phyloP scores from a whole-genome alignment of 2,888 invertebrate species.

The Thymelicus lineola region DNA sequence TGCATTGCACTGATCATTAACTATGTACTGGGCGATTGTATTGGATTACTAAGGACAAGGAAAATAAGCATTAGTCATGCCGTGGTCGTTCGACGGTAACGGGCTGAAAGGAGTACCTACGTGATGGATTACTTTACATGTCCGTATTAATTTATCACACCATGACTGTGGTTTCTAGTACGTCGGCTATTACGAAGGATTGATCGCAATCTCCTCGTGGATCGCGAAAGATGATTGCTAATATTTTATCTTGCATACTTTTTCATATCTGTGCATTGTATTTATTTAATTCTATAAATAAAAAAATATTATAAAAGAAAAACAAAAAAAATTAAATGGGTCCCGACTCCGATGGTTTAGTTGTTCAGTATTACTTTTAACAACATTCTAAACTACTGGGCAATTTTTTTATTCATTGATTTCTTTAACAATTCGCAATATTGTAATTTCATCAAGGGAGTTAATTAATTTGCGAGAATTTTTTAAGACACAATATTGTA shows the following conservation, averaged over 20 bases:
- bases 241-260: slow-evolving; percentile 14
- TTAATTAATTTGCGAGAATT: no score
- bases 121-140: slow-evolving; percentile 35
- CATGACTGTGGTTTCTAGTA: slow-evolving; percentile 32
- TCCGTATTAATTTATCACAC: slow-evolving; percentile 26
- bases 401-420: no score
- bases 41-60: slow-evolving; percentile 32
- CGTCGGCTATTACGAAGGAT: slow-evolving; percentile 5
- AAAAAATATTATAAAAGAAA: no score
- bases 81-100: slow-evolving; percentile 37
- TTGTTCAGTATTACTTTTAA: no score
- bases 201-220: slow-evolving; percentile 8
- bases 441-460: no score
- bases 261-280: slow-evolving; percentile 4
- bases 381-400: no score
- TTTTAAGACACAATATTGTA: no score
- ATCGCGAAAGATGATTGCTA: slow-evolving; percentile 11
- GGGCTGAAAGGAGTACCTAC: slow-evolving; percentile 26
- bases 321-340: no score
- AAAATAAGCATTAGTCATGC: slow-evolving; percentile 36
- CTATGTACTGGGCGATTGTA: slow-evolving; percentile 12
- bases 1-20: slow-evolving; percentile 18
- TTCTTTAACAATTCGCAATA: no score
- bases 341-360: no score
- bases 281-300: not conserved